These are phyloP conservation scores for Thecocarcelia acutangulata DNA, from an alignment of 2,888 invertebrate genomes.

Conservation along the genomic window DNA sequence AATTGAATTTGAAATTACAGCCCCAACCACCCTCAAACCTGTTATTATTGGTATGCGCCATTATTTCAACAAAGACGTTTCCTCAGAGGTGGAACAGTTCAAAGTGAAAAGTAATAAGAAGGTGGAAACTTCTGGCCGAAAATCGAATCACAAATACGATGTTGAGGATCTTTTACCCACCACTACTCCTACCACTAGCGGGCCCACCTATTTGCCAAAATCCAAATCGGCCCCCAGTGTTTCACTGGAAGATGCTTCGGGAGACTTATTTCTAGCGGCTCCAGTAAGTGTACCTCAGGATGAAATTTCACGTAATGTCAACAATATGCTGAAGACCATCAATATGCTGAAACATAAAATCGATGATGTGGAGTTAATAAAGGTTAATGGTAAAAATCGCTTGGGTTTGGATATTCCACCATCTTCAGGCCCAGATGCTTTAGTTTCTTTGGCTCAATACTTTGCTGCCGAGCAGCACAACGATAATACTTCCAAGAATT, in stretches of 20 bases:
- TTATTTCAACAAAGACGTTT: conserved; percentile 71
- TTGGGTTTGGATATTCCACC: conserved; percentile 87
- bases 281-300: conserved; percentile 73
- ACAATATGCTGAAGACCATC: conserved; percentile 87
- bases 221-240: conserved; percentile 62
- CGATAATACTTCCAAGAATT: conserved; percentile 22
- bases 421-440: conserved; percentile 88
- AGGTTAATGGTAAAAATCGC: conserved; percentile 82
- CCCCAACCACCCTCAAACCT: conserved; percentile 73
- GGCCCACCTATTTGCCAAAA: conserved; percentile 73
- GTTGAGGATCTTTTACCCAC: conserved; percentile 71
- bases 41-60: conserved; percentile 76
- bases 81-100: conserved; percentile 49
- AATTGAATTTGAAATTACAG: conserved; percentile 58
- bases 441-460: conserved; percentile 90
- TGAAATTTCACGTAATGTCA: conserved; percentile 85
- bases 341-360: conserved; percentile 84
- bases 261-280: conserved; percentile 74
- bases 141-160: conserved; percentile 70
- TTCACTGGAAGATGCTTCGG: conserved; percentile 69
- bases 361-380: conserved; percentile 81
- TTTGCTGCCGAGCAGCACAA: conserved; percentile 84
- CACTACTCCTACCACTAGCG: conserved; percentile 74
- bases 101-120: conserved; percentile 68
- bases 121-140: conserved; percentile 64